Evolutionary conservation across 2,888 invertebrate species (phyloP).

Genomic region (Scrobipalpa atriplicella): DNA sequence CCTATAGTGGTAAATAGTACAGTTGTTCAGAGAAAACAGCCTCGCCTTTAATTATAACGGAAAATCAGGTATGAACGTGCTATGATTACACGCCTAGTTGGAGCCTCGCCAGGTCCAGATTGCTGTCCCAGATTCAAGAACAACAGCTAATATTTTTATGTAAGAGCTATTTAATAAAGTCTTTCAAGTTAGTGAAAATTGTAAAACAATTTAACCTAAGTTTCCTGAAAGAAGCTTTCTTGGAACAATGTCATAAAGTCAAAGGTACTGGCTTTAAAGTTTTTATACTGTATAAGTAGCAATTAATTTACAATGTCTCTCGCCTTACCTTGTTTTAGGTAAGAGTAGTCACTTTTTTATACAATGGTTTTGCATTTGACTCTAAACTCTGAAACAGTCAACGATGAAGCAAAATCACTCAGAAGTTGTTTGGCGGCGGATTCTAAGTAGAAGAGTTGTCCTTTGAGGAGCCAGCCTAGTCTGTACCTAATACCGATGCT

Average conservation of each 20-base stretch:
- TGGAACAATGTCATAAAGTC: not conserved
- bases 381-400: too few species aligned
- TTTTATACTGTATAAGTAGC: too few species aligned
- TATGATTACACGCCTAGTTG: constrained; percentile 19
- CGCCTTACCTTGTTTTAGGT: too few species aligned
- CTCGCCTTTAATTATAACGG: constrained; percentile 94
- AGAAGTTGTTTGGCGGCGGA: too few species aligned
- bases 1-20: too few species aligned
- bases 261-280: too few species aligned
- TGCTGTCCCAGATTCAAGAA: constrained; percentile 17
- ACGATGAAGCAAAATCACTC: too few species aligned
- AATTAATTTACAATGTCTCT: not conserved
- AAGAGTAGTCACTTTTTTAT: too few species aligned
- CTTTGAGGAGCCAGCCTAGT: too few species aligned
- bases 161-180: constrained; percentile 5
- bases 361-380: too few species aligned
- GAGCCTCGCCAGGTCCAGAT: constrained; percentile 10
- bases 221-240: not conserved
- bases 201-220: not conserved
- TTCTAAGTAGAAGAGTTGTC: too few species aligned
- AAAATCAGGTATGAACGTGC: constrained; percentile 85
- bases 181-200: not conserved
- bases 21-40: constrained; percentile 95
- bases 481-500: too few species aligned
- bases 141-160: constrained; percentile 15